Evolutionary conservation across 1,140 invertebrate species (phyloP).

Genomic region (Phthorimaea operculella): DNA sequence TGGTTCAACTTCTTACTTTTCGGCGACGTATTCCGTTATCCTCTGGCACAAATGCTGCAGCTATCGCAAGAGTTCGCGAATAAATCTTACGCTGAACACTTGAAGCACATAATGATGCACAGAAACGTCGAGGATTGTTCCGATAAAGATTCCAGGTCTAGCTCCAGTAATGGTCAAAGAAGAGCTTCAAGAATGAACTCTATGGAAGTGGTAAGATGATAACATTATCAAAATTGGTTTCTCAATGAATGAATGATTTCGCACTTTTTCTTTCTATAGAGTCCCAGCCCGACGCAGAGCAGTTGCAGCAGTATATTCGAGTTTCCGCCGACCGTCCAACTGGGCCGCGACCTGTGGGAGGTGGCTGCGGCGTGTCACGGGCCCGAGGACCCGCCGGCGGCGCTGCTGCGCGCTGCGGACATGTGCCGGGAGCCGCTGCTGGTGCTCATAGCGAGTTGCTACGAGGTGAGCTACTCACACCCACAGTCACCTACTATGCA

Average conservation of each 20-base stretch:
- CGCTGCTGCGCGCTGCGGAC: constrained; percentile 69
- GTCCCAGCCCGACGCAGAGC: constrained; percentile 31
- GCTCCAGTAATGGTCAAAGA: constrained; percentile 51
- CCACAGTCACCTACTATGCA: constrained; percentile 7
- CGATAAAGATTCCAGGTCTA: constrained; percentile 49
- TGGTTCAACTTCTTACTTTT: constrained; percentile 75
- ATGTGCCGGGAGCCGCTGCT: constrained; percentile 69
- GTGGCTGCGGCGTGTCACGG: constrained; percentile 73
- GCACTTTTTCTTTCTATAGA: neutral
- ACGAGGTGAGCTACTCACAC: constrained; percentile 72
- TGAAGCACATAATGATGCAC: constrained; percentile 66
- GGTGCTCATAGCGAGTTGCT: constrained; percentile 74
- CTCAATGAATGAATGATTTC: neutral
- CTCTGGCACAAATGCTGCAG: constrained; percentile 68
- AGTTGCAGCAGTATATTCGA: constrained; percentile 28
- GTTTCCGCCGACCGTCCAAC: constrained; percentile 33
- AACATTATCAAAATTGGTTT: neutral
- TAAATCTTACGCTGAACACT: constrained; percentile 66
- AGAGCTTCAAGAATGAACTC: constrained; percentile 50
- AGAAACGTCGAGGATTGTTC: constrained; percentile 42
- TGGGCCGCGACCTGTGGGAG: constrained; percentile 70
- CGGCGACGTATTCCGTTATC: constrained; percentile 72
- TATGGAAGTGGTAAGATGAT: constrained; percentile 42
- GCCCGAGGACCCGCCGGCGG: constrained; percentile 73
- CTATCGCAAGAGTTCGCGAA: constrained; percentile 65